Percentiles rank a stretch among this genome's conserved stretches.
Evolutionary conservation across 2,797 vertebrate species (phyloP).

Genomic region (Decapterus maruadsi): DNA sequence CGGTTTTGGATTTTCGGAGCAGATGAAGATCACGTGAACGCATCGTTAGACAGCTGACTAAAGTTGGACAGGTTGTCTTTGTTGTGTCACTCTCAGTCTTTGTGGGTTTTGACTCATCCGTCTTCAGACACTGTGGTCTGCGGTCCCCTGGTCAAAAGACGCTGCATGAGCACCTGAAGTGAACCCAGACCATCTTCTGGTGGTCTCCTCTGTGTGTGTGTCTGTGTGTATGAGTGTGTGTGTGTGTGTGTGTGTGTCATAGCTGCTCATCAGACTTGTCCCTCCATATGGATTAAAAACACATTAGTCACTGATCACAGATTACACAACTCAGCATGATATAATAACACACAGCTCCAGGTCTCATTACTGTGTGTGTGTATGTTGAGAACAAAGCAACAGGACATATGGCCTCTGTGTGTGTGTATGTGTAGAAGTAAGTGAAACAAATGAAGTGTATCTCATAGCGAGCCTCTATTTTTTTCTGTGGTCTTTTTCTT

Average conservation of each 20-base stretch:
- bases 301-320: slow-evolving; percentile 47
- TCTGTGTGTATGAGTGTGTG: slow-evolving; percentile 15
- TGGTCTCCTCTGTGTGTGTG: slow-evolving; percentile 1
- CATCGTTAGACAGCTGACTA: neutral
- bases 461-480: no score
- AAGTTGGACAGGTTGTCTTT: no score
- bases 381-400: slow-evolving; percentile 43
- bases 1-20: neutral
- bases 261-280: slow-evolving; percentile 39
- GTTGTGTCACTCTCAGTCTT: no score
- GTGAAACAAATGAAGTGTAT: neutral
- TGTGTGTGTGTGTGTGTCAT: slow-evolving; percentile 13
- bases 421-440: slow-evolving; percentile 10
- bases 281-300: slow-evolving; percentile 52
- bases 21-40: slow-evolving; percentile 15
- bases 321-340: slow-evolving; percentile 46
- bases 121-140: neutral
- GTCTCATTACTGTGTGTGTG: slow-evolving; percentile 12
- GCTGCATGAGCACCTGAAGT: neutral
- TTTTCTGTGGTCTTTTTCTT: no score
- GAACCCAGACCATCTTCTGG: neutral
- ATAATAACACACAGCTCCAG: slow-evolving; percentile 21
- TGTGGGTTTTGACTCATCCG: no score
- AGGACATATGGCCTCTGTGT: slow-evolving; percentile 33
- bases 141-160: neutral